Evolutionary conservation across 1,140 invertebrate species (phyloP).

Genomic region (Zaprionus lachaisei): DNA sequence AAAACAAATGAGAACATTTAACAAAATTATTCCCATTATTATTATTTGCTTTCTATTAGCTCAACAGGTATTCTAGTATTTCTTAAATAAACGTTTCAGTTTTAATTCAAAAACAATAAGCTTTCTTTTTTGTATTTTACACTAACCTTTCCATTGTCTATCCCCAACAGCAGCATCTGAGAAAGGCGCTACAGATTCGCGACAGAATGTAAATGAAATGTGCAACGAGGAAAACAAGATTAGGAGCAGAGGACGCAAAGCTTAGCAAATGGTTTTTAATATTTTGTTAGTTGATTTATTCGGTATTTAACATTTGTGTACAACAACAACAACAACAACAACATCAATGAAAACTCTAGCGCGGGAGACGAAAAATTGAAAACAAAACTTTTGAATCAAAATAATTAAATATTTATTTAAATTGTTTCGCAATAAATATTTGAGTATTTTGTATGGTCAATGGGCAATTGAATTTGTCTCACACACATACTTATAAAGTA

Average conservation of each 20-base stretch:
- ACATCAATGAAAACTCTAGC: conserved; percentile 59
- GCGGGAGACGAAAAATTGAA: conserved; percentile 31
- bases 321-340: conserved; percentile 35
- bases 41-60: conserved; percentile 39
- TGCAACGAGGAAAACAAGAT: conserved; percentile 28
- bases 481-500: conserved; percentile 1
- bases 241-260: conserved; percentile 36
- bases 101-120: conserved; percentile 17
- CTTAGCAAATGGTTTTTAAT: conserved; percentile 60
- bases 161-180: conserved; percentile 40
- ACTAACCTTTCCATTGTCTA: conserved; percentile 3
- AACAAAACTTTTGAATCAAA: conserved; percentile 36
- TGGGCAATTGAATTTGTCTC: conserved; percentile 5
- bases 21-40: conserved; percentile 21
- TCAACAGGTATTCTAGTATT: conserved; percentile 45
- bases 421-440: conserved; percentile 24
- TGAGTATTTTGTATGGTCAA: conserved; percentile 23
- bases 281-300: conserved; percentile 67
- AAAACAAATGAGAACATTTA: conserved; percentile 19
- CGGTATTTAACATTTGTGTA: conserved; percentile 64
- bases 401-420: conserved; percentile 31
- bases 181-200: conserved; percentile 27
- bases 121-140: background rate
- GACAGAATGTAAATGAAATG: conserved; percentile 54
- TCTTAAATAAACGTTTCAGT: conserved; percentile 55